A percentile compares a stretch with the other conserved stretches of the same genome.
Conservation (phyloP, 2,113 vertebrate species). For the Pseudopipra pipra region DNA sequence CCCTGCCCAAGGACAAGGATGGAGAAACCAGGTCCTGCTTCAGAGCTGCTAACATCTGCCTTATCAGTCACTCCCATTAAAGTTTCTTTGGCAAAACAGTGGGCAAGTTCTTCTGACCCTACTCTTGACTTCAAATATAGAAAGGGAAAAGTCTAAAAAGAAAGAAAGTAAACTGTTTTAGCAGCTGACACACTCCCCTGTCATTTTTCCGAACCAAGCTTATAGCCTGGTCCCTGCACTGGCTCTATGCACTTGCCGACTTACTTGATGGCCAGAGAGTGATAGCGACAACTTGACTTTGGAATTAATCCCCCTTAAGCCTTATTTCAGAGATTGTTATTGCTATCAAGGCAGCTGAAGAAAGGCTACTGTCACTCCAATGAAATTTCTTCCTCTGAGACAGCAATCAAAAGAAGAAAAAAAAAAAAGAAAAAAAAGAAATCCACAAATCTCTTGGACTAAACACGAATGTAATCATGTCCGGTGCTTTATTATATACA, state of each 20-base stretch:
- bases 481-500: not conserved
- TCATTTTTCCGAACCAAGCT: not conserved
- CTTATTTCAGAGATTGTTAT: not conserved
- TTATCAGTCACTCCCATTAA: not conserved
- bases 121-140: fast-evolving
- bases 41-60: not conserved
- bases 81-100: not conserved
- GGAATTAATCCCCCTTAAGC: not conserved
- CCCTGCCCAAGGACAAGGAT: not conserved
- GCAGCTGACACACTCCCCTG: not conserved
- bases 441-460: not conserved
- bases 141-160: not conserved
- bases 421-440: not conserved
- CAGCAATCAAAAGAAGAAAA: not conserved
- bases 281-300: not conserved
- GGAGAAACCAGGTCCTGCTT: not conserved
- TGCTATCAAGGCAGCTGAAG: slow-evolving; percentile 21
- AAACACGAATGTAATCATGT: not conserved
- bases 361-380: not conserved
- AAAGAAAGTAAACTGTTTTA: not conserved
- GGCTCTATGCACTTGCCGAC: fast-evolving
- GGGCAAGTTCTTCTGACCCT: not conserved
- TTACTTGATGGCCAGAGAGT: fast-evolving
- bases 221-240: fast-evolving
- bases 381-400: slow-evolving; percentile 20